These are phyloP conservation scores for Cyclopterus lumpus DNA, from an alignment of 2,797 vertebrate species.

Conservation along the genomic window DNA sequence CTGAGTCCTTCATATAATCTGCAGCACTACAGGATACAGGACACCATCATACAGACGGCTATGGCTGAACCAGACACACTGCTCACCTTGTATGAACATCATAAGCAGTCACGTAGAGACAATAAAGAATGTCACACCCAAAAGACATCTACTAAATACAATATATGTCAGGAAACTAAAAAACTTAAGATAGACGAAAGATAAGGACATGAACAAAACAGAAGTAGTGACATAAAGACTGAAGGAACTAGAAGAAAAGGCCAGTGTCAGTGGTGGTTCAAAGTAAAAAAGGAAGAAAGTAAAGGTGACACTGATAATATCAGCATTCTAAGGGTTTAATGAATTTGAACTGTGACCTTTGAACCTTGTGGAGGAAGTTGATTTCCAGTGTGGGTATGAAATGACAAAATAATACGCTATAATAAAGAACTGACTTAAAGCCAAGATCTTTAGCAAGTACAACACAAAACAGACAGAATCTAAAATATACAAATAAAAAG, in stretches of 20 bases:
- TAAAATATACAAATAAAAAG: conserved; percentile 47
- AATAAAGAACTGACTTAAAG: conserved; percentile 40
- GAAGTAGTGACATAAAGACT: conserved; percentile 26
- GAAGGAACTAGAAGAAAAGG: conserved; percentile 27
- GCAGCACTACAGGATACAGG: too few relatives aligned
- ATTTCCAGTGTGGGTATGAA: conserved; percentile 44
- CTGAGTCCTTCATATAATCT: background rate
- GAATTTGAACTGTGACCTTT: conserved; percentile 52
- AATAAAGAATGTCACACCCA: conserved; percentile 9
- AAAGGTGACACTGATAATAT: conserved; percentile 47
- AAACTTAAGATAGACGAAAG: background rate
- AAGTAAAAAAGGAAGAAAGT: conserved; percentile 35
- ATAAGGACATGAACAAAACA: conserved; percentile 28
- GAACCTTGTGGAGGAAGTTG: conserved; percentile 44
- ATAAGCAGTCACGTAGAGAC: conserved; percentile 23
- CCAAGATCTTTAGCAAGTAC: conserved; percentile 37
- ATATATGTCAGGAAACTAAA: conserved; percentile 9
- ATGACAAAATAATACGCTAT: conserved; percentile 26
- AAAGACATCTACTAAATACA: conserved; percentile 25
- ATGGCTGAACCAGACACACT: conserved; percentile 36
- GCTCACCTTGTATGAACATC: conserved; percentile 54
- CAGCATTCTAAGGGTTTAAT: conserved; percentile 84
- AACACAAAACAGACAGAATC: conserved; percentile 50
- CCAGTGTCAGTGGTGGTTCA: conserved; percentile 6
- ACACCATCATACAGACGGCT: background rate